Evolutionary conservation across 2,888 invertebrate genomes (phyloP).

Genomic region (Leptopilina myrica): DNA sequence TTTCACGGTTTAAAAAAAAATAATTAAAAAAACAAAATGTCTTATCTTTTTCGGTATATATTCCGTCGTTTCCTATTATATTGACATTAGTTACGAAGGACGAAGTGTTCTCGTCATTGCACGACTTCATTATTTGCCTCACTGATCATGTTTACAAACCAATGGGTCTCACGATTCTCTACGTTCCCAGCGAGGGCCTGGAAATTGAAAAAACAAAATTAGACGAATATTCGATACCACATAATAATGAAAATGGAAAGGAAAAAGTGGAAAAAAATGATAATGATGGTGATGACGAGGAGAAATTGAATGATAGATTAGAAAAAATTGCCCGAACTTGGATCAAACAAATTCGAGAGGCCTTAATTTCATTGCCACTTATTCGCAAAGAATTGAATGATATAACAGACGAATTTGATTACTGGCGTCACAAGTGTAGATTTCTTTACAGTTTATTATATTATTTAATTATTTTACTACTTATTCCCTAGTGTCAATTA

Average conservation of each 20-base stretch:
- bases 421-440: constrained; percentile 76
- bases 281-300: constrained; percentile 17
- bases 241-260: constrained; percentile 71
- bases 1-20: no score
- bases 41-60: no score
- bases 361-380: constrained; percentile 70
- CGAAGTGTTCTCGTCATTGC: constrained; percentile 78
- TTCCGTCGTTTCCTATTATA: constrained; percentile 5
- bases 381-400: constrained; percentile 63
- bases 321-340: constrained; percentile 75
- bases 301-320: constrained; percentile 61
- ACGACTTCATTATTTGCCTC: constrained; percentile 78
- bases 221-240: constrained; percentile 38
- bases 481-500: no score
- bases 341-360: constrained; percentile 79
- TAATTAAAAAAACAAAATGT: no score
- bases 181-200: constrained; percentile 78
- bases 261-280: constrained; percentile 31
- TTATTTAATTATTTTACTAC: no score
- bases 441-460: constrained; percentile 27
- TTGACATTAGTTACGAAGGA: constrained; percentile 66
- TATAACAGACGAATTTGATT: constrained; percentile 72
- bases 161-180: constrained; percentile 78
- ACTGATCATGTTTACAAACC: constrained; percentile 79
- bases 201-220: constrained; percentile 37